Conservation (phyloP, 2,888 invertebrate genomes). For the Xestia xanthographa region DNA sequence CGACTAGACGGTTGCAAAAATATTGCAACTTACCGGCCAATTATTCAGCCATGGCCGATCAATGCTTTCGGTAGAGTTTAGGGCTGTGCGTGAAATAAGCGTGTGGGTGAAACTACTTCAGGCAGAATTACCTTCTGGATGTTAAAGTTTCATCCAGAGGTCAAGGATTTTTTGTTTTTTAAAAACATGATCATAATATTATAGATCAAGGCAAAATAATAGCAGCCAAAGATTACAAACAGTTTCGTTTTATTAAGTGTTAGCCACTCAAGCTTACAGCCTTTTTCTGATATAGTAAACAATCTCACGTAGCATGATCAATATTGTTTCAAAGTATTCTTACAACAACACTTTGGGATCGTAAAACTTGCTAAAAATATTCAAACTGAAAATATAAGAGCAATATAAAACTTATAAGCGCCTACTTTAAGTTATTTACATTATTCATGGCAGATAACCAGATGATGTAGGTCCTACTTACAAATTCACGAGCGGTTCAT, state of each 20-base stretch:
- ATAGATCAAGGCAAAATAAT: not conserved
- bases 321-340: conserved; percentile 19
- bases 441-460: conserved; percentile 39
- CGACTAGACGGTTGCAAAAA: too few species aligned
- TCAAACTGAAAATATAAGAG: conserved; percentile 5
- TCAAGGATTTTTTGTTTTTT: not conserved
- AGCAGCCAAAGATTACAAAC: not conserved
- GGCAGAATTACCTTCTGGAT: too few species aligned
- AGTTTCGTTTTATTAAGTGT: not conserved
- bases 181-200: not conserved
- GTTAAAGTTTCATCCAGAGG: too few species aligned
- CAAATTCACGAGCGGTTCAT: not conserved
- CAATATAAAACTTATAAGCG: conserved; percentile 33
- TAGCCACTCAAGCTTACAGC: not conserved
- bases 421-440: conserved; percentile 35
- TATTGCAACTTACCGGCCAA: too few species aligned
- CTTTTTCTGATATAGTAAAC: not conserved
- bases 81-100: too few species aligned
- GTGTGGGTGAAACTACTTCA: too few species aligned
- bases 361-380: conserved; percentile 11
- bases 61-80: too few species aligned
- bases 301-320: not conserved
- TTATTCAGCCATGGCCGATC: too few species aligned
- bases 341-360: not conserved
- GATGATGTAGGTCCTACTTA: conserved; percentile 19